Evolutionary conservation across 2,113 vertebrate species (phyloP), one percentile per base, ranked within the genome.

Genomic region (Lagopus muta): DNA sequence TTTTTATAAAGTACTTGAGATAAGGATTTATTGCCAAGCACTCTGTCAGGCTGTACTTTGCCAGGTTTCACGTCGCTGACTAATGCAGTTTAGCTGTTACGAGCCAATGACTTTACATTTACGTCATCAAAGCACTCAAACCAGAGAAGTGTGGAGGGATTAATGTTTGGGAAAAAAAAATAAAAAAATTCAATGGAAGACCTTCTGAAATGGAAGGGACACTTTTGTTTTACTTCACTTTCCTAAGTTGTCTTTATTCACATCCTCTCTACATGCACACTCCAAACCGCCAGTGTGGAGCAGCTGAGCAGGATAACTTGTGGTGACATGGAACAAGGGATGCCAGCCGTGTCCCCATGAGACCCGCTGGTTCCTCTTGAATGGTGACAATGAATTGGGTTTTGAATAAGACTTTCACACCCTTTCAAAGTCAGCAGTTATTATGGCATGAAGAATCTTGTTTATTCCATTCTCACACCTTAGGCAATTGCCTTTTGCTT

Each of bases 61-160:
- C 80, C 93, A 89, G 86, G 73, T 93, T 81, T 94, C 86, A 24
- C 73, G 1, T 74, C 1, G 13, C 90, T 95, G 96, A 86, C 55
- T 82, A 75, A 90, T 21, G 48, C 74, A 7, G 5, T 25, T 24
- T 0, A 1, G 47, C 3, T 34, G 74, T 81, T 74, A 13, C 69
- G 3, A 86, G 61, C 61, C 83, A 8, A 3, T 22, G 90, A 40
- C 61, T 93, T 58, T 54, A 34, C 6, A 81, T 67, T 42, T 95
- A 86, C 95, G 90, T 96, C 96, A 96, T 16, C 60, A 0, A 9
- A 54, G 74, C 36, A 15, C 72, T 30, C 47, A 11, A 18, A 2
- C 70, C 58, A 7, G 55, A 6, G 1, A 5, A 76, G 24, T 1
- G 13, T 40, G 22, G 10, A 80, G 83, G 50, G 73, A 54, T 2